phyloP scores from a whole-genome alignment of 2,888 invertebrate genomes.

The Hesperia comma region DNA sequence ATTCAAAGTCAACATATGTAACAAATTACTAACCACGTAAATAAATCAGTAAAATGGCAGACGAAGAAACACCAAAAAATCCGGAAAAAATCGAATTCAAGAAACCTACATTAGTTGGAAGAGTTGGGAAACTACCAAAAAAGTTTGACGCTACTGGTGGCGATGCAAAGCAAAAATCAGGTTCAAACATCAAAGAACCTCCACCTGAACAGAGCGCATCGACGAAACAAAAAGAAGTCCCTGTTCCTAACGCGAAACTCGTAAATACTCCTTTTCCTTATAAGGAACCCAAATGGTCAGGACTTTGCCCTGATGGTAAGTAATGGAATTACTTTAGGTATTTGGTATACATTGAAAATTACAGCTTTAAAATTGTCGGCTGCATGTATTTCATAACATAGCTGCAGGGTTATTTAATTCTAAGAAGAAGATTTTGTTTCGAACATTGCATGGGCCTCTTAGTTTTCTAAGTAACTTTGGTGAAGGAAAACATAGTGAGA shows the following conservation, averaged over 20 bases:
- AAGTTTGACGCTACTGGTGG: conserved; percentile 53
- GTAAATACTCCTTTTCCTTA: conserved; percentile 84
- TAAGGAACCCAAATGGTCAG: conserved; percentile 93
- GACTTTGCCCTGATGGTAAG: conserved; percentile 81
- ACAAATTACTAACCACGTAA: background rate
- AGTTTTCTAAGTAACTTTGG: too few relatives aligned
- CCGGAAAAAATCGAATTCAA: conserved; percentile 71
- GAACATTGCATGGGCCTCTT: too few relatives aligned
- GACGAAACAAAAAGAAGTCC: conserved; percentile 38
- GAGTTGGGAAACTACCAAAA: conserved; percentile 80
- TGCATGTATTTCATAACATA: too few relatives aligned
- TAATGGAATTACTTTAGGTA: background rate
- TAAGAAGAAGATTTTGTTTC: too few relatives aligned
- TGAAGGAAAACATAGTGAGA: too few relatives aligned
- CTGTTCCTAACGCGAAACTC: conserved; percentile 51
- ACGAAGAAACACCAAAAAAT: conserved; percentile 26
- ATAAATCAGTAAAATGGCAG: conserved; percentile 41
- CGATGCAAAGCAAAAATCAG: background rate
- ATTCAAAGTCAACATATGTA: background rate
- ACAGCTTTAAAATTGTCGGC: too few relatives aligned
- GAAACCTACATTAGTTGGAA: conserved; percentile 81
- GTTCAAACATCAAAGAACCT: background rate
- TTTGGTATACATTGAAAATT: too few relatives aligned
- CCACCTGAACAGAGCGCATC: conserved; percentile 43
- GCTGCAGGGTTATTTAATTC: too few relatives aligned